Evolutionary conservation across 2,797 vertebrate species (phyloP), one percentile per base, ranked within the genome.

Genomic region (Sebastes hubbsi): DNA sequence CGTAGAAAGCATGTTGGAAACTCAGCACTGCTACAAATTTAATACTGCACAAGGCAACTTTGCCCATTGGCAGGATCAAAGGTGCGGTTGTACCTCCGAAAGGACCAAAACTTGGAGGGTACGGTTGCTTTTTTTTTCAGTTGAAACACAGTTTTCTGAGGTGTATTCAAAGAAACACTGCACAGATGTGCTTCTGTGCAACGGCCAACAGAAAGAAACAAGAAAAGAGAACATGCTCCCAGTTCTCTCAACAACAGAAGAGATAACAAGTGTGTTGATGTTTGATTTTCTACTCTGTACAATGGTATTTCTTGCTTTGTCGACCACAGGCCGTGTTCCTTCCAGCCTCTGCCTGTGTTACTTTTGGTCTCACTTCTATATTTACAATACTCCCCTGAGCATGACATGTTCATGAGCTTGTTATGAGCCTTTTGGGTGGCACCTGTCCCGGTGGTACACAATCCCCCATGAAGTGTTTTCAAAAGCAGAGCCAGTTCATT

Each of bases 21-120:
- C 67, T 75, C 81, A 75, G 75, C 77, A 72, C 77, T 42, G 65
- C 82, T 66, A 10, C 18, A 30, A 82, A 77, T 67, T 36, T 82
- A 71, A 77, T 66, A 79, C 69, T 72, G 70, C 63, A 80, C 73
- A 52, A 78, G 55, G 52, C 32, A 62, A 70, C 78, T 76, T 58
- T 73, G 42, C 60, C 52, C 22, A 66, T 38, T 82, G 78, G 62
- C 42, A 73, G 60, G 58, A 34, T 65, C 62, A 72, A 63, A 60
- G 10, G n/a, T 63, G 13, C 54, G 29, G 42, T 7, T 73, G 30
- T 38, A 55, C 32, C 8, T 42, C 16, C 18, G 12, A 61, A 72
- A 69, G 32, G 22, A 46, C 16, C 5, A 59, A 36, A 38, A 83
- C 46, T 64, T 49, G 38, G 29, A 65, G 36, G 4, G 18, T 25